These are phyloP conservation scores for Podotricha telesiphe DNA, from an alignment of 2,888 invertebrate genomes.

Conservation along the genomic window DNA sequence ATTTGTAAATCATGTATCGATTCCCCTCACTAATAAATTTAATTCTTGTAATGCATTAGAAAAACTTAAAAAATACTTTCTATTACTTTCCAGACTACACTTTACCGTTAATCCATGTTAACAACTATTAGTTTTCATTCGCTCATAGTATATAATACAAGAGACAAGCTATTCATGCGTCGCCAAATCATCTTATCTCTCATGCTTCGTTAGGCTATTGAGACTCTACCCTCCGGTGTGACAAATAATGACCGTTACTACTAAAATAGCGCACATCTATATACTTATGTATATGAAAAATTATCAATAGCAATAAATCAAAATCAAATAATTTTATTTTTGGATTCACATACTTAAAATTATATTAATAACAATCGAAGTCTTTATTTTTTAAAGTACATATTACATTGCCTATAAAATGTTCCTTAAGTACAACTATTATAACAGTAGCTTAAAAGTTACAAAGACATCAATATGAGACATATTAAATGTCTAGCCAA, in stretches of 20 bases:
- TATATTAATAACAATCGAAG: too few relatives aligned
- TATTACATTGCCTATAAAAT: too few relatives aligned
- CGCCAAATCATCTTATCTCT: conserved; percentile 34
- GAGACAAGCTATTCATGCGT: conserved; percentile 34
- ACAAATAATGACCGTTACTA: conserved; percentile 4
- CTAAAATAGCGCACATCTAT: background rate
- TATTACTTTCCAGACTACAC: background rate
- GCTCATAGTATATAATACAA: conserved; percentile 2
- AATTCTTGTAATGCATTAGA: too few relatives aligned
- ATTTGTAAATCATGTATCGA: too few relatives aligned
- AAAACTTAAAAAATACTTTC: background rate
- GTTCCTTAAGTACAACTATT: too few relatives aligned
- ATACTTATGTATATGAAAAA: background rate
- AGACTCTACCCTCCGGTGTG: conserved; percentile 14
- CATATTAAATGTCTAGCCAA: too few relatives aligned
- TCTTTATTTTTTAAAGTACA: too few relatives aligned
- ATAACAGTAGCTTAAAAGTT: too few relatives aligned
- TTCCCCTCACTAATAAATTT: too few relatives aligned
- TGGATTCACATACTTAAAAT: background rate
- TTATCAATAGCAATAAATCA: too few relatives aligned
- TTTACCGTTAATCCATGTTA: conserved; percentile 4
- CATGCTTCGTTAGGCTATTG: conserved; percentile 33
- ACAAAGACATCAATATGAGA: too few relatives aligned
- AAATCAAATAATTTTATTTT: background rate
- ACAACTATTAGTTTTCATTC: conserved; percentile 13